Percentiles rank a stretch among this genome's conserved stretches.
These are phyloP conservation scores for Nematopogon swammerdamellus DNA, from an alignment of 2,888 invertebrate genomes.

Conservation along the genomic window DNA sequence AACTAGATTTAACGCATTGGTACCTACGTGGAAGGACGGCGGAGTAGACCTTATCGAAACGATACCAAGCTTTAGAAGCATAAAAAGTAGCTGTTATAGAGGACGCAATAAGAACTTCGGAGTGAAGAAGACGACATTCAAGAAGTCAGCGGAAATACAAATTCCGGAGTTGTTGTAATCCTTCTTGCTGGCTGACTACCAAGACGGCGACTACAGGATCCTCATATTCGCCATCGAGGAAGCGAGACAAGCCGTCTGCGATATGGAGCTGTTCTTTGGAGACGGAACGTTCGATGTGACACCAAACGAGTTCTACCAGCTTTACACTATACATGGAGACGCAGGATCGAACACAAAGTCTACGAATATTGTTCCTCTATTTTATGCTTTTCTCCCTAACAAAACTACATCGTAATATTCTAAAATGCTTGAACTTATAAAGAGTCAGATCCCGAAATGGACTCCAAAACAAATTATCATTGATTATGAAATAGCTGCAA, in stretches of 20 bases:
- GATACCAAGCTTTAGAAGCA: neutral
- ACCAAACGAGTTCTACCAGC: conserved; percentile 5
- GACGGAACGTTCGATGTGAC: conserved; percentile 9
- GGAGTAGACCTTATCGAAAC: neutral
- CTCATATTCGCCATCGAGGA: neutral
- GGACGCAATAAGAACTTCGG: neutral
- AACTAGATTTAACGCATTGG: too few species aligned
- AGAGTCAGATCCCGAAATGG: conserved; percentile 6
- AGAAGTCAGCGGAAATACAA: neutral
- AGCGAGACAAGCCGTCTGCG: neutral
- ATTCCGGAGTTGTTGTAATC: neutral
- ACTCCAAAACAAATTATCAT: conserved; percentile 8
- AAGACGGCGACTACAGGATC: neutral
- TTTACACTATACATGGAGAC: conserved; percentile 9
- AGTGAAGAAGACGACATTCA: neutral
- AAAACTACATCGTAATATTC: conserved; percentile 7
- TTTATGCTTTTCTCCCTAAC: conserved; percentile 8
- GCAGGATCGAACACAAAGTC: conserved; percentile 5
- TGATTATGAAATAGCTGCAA: conserved; percentile 8
- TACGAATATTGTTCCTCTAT: conserved; percentile 7
- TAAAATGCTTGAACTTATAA: conserved; percentile 7
- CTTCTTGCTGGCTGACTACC: neutral
- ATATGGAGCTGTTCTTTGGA: neutral
- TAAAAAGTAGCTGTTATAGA: neutral
- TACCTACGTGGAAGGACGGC: too few species aligned